Base-by-base conservation (phyloP, 2,888 invertebrate species). In the Itoplectis maculator region DNA sequence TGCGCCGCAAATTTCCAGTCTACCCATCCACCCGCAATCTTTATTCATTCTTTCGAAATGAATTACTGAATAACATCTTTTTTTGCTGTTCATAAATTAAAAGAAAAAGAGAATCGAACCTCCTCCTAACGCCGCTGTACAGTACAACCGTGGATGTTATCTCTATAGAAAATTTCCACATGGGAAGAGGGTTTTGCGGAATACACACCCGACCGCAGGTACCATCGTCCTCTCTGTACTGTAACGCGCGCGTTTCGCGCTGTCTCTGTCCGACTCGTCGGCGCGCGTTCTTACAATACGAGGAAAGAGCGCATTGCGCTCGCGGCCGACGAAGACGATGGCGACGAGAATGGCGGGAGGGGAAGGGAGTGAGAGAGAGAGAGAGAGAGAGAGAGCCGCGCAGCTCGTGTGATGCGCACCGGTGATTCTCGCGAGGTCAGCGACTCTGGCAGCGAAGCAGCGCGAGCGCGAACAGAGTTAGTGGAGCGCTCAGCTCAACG, bases 341-440 rank as follows among this genome's bases (percentile, higher is more conserved):
- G 29, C 29, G 29, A 29, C 29, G 29, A 2, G 29, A 2, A 3
- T 2, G 3, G 29, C 29, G 29, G 29, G 29, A 29, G 29, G 29
- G 29, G 13, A 40, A 69, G 45, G 59, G n/a, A n/a, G n/a, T n/a
- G n/a, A n/a, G n/a, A n/a, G n/a, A 40, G 54, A 49, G 69, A 69
- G n/a, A 54, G 47, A 81, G 66, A 59, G 51, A 65, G 74, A 80
- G 45, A 78, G 81, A 29, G 29, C 29, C 3, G 5, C 29, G 63
- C 59, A n/a, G 69, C 75, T 61, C 54, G 75, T 75, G 84, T 90
- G 91, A 92, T 92, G 91, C 92, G 91, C 92, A 91, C 92, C 91
- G 92, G 89, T 92, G 92, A 91, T 89, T 89, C 89, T 89, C 81
- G 79, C 84, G 92, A 91, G 92, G 92, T 92, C 92, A 92, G 91